These are phyloP conservation scores for Mycalesis mineus DNA, from an alignment of 2,888 invertebrate species.

Conservation along the genomic window DNA sequence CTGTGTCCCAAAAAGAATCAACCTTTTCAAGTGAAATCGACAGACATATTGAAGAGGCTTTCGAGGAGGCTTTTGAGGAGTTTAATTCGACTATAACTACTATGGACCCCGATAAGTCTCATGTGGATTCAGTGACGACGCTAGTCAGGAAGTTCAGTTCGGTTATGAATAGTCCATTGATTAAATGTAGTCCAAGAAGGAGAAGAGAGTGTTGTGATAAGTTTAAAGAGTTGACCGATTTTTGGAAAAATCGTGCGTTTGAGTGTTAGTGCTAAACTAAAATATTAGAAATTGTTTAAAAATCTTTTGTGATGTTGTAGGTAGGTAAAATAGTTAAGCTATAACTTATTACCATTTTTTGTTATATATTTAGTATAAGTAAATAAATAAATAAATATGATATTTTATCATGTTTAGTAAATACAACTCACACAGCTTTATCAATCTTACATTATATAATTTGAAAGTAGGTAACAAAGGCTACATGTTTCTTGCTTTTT, in stretches of 20 bases:
- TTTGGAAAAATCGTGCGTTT: constrained; percentile 52
- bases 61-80: constrained; percentile 61
- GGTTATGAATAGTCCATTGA: constrained; percentile 47
- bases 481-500: no score
- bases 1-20: constrained; percentile 36
- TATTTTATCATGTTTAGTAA: no score
- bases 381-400: no score
- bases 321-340: not conserved
- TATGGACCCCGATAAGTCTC: constrained; percentile 38
- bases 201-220: constrained; percentile 51
- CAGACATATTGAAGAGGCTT: constrained; percentile 62
- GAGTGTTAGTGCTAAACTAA: constrained; percentile 22
- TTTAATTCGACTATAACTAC: constrained; percentile 47
- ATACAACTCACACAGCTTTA: no score
- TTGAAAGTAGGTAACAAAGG: no score
- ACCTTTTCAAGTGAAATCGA: constrained; percentile 50
- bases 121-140: constrained; percentile 56
- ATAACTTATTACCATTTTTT: not conserved
- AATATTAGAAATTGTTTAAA: no score
- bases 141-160: constrained; percentile 59
- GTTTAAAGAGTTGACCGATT: constrained; percentile 61
- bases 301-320: not conserved
- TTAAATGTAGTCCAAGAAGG: constrained; percentile 49
- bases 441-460: no score
- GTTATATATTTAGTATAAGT: no score